These are phyloP conservation scores for Rhizoglyphus robini DNA, from an alignment of 1,140 invertebrate genomes.

Conservation along the genomic window DNA sequence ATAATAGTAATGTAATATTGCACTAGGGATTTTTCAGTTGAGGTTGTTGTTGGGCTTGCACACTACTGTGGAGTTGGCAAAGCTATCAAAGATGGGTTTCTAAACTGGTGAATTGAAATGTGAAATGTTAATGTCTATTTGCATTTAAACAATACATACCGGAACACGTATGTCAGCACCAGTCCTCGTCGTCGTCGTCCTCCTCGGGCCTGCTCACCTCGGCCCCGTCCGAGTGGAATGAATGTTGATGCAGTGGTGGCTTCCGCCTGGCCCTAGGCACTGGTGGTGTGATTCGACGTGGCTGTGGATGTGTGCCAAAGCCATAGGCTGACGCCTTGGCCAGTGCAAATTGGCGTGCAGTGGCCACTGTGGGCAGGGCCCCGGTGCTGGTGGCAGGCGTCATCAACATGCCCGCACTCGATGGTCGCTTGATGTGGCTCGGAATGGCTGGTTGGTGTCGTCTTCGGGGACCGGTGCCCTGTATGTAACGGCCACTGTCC, in stretches of 20 bases:
- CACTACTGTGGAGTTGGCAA: too few species aligned
- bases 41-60: too few species aligned
- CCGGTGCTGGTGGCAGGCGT: not conserved
- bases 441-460: conserved; percentile 2
- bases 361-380: not conserved
- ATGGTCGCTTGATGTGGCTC: conserved; percentile 6
- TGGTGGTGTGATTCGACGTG: conserved; percentile 5
- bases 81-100: too few species aligned
- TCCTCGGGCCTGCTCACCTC: not conserved
- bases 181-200: conserved; percentile 3
- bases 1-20: too few species aligned
- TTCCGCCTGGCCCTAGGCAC: not conserved
- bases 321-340: not conserved
- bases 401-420: conserved; percentile 9
- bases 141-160: too few species aligned
- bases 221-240: conserved; percentile 13
- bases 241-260: conserved; percentile 1
- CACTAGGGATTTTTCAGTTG: too few species aligned
- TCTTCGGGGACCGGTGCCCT: not conserved
- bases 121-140: too few species aligned
- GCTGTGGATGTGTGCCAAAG: not conserved
- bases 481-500: not conserved
- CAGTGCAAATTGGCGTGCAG: not conserved
- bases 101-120: too few species aligned
- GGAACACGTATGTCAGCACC: conserved; percentile 6